Conservation (phyloP, 2,113 vertebrate species). For the Pyrgilauda ruficollis region DNA sequence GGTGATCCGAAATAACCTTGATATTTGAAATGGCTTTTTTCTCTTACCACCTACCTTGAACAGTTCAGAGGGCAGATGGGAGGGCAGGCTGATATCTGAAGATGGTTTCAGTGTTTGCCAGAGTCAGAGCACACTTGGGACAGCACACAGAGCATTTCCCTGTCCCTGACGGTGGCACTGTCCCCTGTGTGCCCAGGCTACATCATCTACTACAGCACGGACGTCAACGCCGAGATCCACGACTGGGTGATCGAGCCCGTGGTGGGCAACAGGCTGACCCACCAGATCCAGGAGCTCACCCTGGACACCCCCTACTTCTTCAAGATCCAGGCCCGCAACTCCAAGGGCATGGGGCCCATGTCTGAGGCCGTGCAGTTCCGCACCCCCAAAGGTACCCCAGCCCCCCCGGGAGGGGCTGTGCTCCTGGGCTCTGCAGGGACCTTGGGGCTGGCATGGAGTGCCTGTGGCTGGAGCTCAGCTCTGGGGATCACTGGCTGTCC, state of each 20-base stretch:
- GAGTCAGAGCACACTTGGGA: background rate
- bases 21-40: background rate
- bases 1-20: background rate
- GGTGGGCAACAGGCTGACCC: constrained; percentile 93
- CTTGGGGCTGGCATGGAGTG: background rate
- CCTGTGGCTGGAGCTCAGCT: background rate
- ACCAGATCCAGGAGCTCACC: constrained; percentile 97
- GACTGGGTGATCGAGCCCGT: constrained; percentile 98
- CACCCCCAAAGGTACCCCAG: constrained; percentile 88
- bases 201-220: constrained; percentile 98
- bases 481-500: background rate
- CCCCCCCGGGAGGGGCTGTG: accelerated
- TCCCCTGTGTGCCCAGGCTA: constrained; percentile 79
- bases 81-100: background rate
- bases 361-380: constrained; percentile 95
- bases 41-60: accelerated
- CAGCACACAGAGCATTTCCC: no score
- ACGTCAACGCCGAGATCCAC: constrained; percentile 94
- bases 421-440: background rate
- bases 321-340: constrained; percentile 98
- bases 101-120: background rate
- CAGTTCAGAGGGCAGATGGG: background rate
- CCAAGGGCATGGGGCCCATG: constrained; percentile 98
- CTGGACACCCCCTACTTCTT: constrained; percentile 97
- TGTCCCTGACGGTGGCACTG: background rate